Conservation (phyloP, 1,140 invertebrate species). For the Oreohelix idahoensis region DNA sequence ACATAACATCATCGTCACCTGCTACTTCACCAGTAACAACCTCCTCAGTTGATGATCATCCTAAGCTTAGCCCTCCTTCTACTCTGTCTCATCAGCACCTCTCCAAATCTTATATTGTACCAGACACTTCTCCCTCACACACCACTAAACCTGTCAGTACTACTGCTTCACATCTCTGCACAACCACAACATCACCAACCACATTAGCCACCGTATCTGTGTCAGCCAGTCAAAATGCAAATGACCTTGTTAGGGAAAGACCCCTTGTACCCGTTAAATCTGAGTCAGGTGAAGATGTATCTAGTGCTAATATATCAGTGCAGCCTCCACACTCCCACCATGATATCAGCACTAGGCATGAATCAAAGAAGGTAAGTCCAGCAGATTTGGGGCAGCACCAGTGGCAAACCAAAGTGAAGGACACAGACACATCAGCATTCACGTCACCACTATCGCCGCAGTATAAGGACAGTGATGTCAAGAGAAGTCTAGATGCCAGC, state of each 20-base stretch:
- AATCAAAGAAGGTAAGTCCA: conserved; percentile 31
- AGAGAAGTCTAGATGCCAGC: conserved; percentile 32
- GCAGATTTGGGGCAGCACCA: conserved; percentile 1
- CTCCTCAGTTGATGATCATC: neutral
- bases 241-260: conserved; percentile 8
- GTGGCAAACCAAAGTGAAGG: conserved; percentile 1
- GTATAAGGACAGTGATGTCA: conserved; percentile 6
- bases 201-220: neutral
- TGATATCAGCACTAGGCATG: neutral
- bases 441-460: conserved; percentile 17
- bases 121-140: conserved; percentile 1
- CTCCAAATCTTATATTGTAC: neutral
- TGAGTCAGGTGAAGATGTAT: neutral
- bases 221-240: conserved; percentile 43
- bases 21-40: neutral
- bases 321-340: neutral
- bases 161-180: neutral
- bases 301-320: neutral
- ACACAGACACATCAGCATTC: conserved; percentile 9
- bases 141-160: neutral
- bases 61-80: neutral
- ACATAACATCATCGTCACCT: conserved; percentile 17
- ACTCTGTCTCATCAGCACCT: neutral
- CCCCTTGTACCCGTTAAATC: neutral
- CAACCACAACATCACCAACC: neutral